Percentiles rank a stretch among this genome's conserved stretches.
Evolutionary conservation across 1,140 invertebrate genomes (phyloP).

Genomic region (Drosophila baimaii): DNA sequence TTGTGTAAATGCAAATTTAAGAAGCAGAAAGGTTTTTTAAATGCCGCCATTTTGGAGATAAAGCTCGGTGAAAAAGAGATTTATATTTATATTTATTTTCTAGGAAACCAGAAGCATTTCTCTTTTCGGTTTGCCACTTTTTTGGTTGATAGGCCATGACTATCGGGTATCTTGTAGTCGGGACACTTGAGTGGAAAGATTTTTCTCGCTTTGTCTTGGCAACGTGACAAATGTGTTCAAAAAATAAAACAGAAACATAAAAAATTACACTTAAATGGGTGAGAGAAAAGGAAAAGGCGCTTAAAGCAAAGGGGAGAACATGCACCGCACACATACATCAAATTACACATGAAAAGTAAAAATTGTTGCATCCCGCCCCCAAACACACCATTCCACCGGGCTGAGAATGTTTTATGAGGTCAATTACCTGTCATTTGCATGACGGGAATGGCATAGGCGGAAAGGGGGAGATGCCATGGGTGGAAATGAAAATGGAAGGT

Average conservation of each 20-base stretch:
- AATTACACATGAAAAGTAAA: constrained; percentile 75
- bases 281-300: constrained; percentile 33
- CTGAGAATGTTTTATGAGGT: constrained; percentile 69
- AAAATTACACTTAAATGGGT: constrained; percentile 75
- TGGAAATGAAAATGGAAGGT: constrained; percentile 26
- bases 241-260: constrained; percentile 54
- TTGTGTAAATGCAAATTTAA: constrained; percentile 11
- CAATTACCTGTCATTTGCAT: constrained; percentile 82
- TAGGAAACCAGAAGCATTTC: not conserved
- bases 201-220: constrained; percentile 43
- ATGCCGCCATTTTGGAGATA: constrained; percentile 5
- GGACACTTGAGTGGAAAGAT: not conserved
- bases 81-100: not conserved
- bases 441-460: constrained; percentile 46
- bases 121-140: not conserved
- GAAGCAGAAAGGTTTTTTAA: not conserved
- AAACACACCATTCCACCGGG: constrained; percentile 5
- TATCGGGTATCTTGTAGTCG: constrained; percentile 15
- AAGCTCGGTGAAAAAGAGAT: not conserved
- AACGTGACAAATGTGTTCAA: constrained; percentile 72
- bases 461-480: constrained; percentile 6
- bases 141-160: not conserved
- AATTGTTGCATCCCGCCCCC: constrained; percentile 69
- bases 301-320: constrained; percentile 19
- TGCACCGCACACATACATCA: constrained; percentile 57